phyloP scores from a whole-genome alignment of 2,888 invertebrate genomes.

The Aphrophora alni region DNA sequence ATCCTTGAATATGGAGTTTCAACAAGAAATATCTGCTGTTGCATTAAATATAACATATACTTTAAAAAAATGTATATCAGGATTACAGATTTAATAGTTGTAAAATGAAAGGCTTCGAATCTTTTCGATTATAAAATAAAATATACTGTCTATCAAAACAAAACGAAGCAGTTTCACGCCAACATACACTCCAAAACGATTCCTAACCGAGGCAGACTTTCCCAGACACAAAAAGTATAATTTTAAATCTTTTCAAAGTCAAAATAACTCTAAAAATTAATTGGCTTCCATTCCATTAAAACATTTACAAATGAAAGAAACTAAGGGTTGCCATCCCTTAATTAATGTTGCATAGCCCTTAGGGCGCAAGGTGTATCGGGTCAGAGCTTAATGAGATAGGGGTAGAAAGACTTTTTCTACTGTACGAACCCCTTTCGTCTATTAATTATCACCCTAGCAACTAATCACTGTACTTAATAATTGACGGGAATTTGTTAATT shows the following conservation, averaged over 20 bases:
- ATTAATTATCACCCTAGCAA: background rate
- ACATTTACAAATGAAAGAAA: background rate
- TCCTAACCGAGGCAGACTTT: too few species aligned
- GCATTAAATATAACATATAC: too few species aligned
- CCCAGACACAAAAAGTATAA: background rate
- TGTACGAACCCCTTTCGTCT: background rate
- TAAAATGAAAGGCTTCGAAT: too few species aligned
- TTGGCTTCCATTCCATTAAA: background rate
- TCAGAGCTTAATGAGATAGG: background rate
- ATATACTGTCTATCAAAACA: too few species aligned
- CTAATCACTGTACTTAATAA: background rate
- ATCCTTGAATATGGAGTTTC: too few species aligned
- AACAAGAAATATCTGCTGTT: too few species aligned
- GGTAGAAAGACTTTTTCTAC: background rate
- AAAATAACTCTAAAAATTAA: background rate
- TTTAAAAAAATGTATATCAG: too few species aligned
- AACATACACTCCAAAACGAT: too few species aligned
- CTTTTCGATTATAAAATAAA: too few species aligned
- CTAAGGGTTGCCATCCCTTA: background rate
- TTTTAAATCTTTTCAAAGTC: background rate
- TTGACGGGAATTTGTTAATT: background rate
- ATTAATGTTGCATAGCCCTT: background rate
- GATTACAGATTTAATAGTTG: too few species aligned
- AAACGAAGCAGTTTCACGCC: too few species aligned
- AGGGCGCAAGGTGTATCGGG: background rate